Percentiles rank a stretch among this genome's conserved stretches.
Conservation (phyloP, 2,797 vertebrate species). For the Arrhamphus sclerolepis region DNA sequence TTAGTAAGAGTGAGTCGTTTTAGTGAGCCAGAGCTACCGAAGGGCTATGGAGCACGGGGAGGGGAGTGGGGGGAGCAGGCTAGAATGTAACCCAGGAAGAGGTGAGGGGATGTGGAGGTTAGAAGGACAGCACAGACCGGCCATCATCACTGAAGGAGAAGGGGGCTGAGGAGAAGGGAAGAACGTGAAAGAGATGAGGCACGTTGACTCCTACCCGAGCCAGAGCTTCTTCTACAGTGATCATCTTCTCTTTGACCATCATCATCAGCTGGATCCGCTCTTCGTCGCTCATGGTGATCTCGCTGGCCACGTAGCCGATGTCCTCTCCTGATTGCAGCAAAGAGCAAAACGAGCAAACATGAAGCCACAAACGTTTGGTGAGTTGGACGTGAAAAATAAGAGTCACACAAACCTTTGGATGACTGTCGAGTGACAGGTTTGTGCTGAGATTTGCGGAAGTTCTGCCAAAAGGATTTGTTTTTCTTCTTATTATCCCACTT, state of each 20-base stretch:
- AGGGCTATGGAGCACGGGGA: constrained; percentile 17
- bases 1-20: constrained; percentile 81
- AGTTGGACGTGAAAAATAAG: background rate
- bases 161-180: background rate
- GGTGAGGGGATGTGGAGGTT: constrained; percentile 32
- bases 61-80: background rate
- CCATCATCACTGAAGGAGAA: background rate
- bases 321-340: constrained; percentile 86
- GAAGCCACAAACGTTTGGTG: background rate
- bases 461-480: constrained; percentile 98
- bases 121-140: constrained; percentile 17
- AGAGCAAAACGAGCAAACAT: constrained; percentile 14
- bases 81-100: constrained; percentile 23
- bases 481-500: constrained; percentile 99
- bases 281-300: constrained; percentile 99
- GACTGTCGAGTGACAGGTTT: constrained; percentile 90
- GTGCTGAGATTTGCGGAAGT: constrained; percentile 94
- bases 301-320: constrained; percentile 95
- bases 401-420: constrained; percentile 88
- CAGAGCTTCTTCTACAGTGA: constrained; percentile 97
- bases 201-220: constrained; percentile 88
- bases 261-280: constrained; percentile 99
- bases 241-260: constrained; percentile 99
- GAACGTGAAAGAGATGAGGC: background rate
- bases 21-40: constrained; percentile 66